A percentile compares a stretch with the other conserved stretches of the same genome.
These are phyloP conservation scores for Decapterus maruadsi DNA, from an alignment of 2,797 vertebrate genomes.

Conservation along the genomic window DNA sequence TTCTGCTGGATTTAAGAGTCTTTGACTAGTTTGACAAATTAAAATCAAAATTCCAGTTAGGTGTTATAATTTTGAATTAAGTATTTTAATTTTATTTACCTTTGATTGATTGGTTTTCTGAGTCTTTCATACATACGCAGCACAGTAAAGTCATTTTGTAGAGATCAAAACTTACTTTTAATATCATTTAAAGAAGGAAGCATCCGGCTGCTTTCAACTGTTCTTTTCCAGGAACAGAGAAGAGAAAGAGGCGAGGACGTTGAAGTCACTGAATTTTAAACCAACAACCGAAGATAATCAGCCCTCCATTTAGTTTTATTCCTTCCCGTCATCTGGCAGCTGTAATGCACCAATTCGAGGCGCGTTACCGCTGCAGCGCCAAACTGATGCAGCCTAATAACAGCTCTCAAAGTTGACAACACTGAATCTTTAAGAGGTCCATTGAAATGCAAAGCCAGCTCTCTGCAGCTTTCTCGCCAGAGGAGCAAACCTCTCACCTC, in stretches of 20 bases:
- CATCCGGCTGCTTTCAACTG: not conserved
- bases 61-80: not conserved
- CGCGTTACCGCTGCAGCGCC: constrained; percentile 24
- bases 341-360: constrained; percentile 26
- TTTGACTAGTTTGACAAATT: not conserved
- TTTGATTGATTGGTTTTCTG: not conserved
- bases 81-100: not conserved
- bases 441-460: constrained; percentile 53
- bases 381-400: constrained; percentile 37
- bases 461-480: constrained; percentile 25
- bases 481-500: constrained; percentile 46
- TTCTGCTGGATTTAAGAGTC: not conserved
- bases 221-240: constrained; percentile 10
- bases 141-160: not conserved
- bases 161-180: not conserved
- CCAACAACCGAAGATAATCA: constrained; percentile 21
- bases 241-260: not conserved
- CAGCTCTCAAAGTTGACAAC: constrained; percentile 38
- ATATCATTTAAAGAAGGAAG: not conserved
- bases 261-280: constrained; percentile 17
- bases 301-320: constrained; percentile 6
- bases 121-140: not conserved
- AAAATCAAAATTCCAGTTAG: not conserved
- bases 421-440: constrained; percentile 35
- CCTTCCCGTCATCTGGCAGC: constrained; percentile 12